Conservation (phyloP, 2,888 invertebrate species). For the Drosophila formosana region DNA sequence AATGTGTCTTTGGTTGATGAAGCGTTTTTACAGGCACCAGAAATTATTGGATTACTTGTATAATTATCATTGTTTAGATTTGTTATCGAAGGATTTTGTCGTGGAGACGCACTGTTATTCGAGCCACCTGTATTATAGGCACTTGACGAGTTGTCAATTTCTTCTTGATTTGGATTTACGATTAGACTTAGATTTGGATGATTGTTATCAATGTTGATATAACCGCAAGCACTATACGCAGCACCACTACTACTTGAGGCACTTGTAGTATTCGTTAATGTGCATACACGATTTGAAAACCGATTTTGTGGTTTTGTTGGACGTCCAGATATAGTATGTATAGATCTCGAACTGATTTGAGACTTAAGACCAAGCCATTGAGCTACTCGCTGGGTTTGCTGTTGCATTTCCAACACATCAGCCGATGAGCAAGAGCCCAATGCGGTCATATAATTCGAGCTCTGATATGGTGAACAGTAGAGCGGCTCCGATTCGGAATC, state of each 20-base stretch:
- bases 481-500: conserved; percentile 88
- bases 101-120: conserved; percentile 87
- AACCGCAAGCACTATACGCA: conserved; percentile 39
- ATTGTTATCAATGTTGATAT: conserved; percentile 30
- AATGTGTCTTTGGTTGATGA: conserved; percentile 43
- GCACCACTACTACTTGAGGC: conserved; percentile 73
- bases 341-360: conserved; percentile 40
- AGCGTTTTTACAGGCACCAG: conserved; percentile 8
- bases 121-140: conserved; percentile 92
- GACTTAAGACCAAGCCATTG: conserved; percentile 83
- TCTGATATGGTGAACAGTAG: conserved; percentile 88
- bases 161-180: conserved; percentile 81
- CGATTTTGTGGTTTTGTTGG: conserved; percentile 38
- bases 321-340: conserved; percentile 47
- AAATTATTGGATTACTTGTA: conserved; percentile 11
- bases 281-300: conserved; percentile 56
- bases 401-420: conserved; percentile 66
- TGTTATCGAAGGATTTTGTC: conserved; percentile 41
- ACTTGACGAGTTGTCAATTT: conserved; percentile 88
- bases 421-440: conserved; percentile 66
- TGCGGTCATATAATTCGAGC: conserved; percentile 73
- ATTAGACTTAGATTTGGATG: conserved; percentile 44
- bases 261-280: conserved; percentile 74
- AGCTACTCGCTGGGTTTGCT: conserved; percentile 81
- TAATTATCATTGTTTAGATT: conserved; percentile 31